Evolutionary conservation across 1,140 invertebrate species (phyloP).

Genomic region (Trichonephila clavata): DNA sequence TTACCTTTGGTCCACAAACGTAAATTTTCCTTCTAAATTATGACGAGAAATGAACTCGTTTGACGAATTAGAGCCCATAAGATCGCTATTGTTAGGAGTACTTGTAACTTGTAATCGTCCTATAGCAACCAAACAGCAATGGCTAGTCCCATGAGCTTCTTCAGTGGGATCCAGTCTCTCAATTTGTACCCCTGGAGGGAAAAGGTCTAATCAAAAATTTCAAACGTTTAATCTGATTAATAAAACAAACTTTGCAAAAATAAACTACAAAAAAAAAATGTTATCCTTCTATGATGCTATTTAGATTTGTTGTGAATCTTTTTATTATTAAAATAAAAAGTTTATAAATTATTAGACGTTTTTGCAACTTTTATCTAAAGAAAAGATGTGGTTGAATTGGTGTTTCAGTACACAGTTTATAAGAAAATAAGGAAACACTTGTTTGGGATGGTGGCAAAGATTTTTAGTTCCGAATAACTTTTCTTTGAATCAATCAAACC

Average conservation of each 20-base stretch:
- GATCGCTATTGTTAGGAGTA: conserved; percentile 94
- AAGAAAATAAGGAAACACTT: too few species aligned
- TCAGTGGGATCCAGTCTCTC: conserved; percentile 88
- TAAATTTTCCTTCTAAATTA: conserved; percentile 96
- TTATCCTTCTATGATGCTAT: not conserved
- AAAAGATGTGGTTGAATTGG: too few species aligned
- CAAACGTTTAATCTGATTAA: conserved; percentile 60
- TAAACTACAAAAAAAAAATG: not conserved
- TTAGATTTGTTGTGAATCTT: not conserved
- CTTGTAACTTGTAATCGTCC: conserved; percentile 97
- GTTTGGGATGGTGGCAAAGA: too few species aligned
- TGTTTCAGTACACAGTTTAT: too few species aligned
- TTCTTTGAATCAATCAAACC: too few species aligned
- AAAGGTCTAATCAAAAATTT: conserved; percentile 74
- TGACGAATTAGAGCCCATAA: conserved; percentile 91
- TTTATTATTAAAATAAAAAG: too few species aligned
- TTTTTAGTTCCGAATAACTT: too few species aligned
- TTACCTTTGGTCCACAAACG: conserved; percentile 97
- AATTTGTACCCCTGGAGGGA: conserved; percentile 87
- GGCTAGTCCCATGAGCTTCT: conserved; percentile 86
- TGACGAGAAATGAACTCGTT: conserved; percentile 97
- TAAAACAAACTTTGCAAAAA: not conserved
- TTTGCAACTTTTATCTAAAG: too few species aligned
- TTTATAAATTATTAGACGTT: too few species aligned
- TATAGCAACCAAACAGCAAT: conserved; percentile 98